These are phyloP conservation scores for Drosophila prostipennis DNA, from an alignment of 2,888 invertebrate species.

Conservation along the genomic window DNA sequence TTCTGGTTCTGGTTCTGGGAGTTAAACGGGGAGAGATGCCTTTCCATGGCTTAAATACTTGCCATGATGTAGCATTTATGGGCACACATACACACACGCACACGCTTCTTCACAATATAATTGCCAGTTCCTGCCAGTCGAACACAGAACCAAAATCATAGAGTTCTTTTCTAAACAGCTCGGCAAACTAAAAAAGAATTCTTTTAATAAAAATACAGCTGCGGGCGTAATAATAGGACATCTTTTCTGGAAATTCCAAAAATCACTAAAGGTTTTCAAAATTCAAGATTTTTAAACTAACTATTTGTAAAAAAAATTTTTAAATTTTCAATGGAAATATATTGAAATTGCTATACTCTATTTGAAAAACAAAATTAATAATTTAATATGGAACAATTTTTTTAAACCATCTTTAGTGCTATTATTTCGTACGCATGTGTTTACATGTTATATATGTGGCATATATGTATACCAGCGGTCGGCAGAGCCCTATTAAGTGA, in stretches of 20 bases:
- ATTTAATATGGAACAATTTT: too few relatives aligned
- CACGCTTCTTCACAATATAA: constrained; percentile 35
- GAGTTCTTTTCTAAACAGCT: constrained; percentile 48
- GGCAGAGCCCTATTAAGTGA: too few relatives aligned
- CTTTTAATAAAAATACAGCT: not conserved
- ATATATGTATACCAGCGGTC: not conserved
- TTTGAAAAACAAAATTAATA: too few relatives aligned
- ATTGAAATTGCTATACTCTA: too few relatives aligned
- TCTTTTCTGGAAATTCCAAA: too few relatives aligned
- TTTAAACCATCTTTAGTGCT: not conserved
- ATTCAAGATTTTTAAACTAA: too few relatives aligned
- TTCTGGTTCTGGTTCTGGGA: constrained; percentile 4
- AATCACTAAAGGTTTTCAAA: too few relatives aligned
- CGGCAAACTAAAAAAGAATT: not conserved
- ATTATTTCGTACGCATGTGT: constrained; percentile 1
- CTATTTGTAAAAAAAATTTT: too few relatives aligned
- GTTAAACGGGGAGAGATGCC: not conserved
- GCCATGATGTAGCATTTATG: constrained; percentile 53
- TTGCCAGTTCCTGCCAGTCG: constrained; percentile 48
- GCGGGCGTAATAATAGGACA: not conserved
- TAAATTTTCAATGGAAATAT: too few relatives aligned
- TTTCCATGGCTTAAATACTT: constrained; percentile 29
- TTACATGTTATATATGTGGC: not conserved
- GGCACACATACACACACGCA: not conserved
- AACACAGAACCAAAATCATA: constrained; percentile 35